Percentiles rank a stretch among this genome's conserved stretches.
phyloP scores from a whole-genome alignment of 2,113 vertebrate species.

The Raja brachyura region DNA sequence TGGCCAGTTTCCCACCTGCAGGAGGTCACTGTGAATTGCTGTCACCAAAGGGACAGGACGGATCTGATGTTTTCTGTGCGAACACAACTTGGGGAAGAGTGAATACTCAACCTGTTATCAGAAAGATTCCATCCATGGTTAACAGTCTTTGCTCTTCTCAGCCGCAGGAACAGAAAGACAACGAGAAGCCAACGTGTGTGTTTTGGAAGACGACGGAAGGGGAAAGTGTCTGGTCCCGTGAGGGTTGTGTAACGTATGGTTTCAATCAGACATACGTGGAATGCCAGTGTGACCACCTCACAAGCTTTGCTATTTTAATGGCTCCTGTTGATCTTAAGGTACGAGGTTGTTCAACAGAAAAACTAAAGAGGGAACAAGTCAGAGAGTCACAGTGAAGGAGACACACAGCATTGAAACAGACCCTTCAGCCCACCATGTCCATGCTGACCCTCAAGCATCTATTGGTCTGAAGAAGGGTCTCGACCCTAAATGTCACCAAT shows the following conservation, averaged over 20 bases:
- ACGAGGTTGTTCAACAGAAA: not conserved
- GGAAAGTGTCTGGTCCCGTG: not conserved
- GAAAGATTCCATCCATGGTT: not conserved
- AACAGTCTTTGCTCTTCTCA: not conserved
- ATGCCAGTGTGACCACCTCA: not conserved
- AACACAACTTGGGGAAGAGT: not conserved
- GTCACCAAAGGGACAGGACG: not conserved
- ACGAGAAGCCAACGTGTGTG: not conserved
- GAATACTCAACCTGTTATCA: not conserved
- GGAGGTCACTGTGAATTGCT: not conserved
- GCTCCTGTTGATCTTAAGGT: not conserved
- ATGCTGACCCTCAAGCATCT: no score
- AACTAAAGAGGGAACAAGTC: not conserved
- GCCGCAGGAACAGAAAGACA: not conserved
- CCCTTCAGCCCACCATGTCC: no score
- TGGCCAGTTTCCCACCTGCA: not conserved
- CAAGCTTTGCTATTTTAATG: constrained; percentile 10
- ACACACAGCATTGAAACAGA: no score
- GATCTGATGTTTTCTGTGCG: no score
- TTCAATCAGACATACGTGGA: not conserved
- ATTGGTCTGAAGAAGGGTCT: no score
- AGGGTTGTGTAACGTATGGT: not conserved
- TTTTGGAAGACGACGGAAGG: not conserved
- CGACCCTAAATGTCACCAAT: no score
- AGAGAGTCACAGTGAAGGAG: no score